A percentile compares a stretch with the other conserved stretches of the same genome.
Conservation (phyloP, 2,113 vertebrate genomes). For the Girardinichthys multiradiatus region DNA sequence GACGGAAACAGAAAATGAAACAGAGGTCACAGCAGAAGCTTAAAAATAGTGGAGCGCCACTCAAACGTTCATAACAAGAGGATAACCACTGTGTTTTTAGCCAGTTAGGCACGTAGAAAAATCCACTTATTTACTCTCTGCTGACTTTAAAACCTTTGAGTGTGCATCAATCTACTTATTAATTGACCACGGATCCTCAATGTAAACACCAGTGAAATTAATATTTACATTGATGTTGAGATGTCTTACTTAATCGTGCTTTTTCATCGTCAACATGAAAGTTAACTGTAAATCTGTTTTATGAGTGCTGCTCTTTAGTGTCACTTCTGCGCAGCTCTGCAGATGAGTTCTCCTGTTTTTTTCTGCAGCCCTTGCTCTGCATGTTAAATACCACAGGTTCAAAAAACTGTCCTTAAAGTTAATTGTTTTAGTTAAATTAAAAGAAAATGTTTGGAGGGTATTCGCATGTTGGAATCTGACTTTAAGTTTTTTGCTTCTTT, state of each 20-base stretch:
- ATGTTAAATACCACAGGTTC: background rate
- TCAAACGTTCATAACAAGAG: conserved; percentile 22
- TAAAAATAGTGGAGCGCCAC: conserved; percentile 63
- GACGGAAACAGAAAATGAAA: conserved; percentile 39
- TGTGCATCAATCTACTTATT: conserved; percentile 43
- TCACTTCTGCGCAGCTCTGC: conserved; percentile 14
- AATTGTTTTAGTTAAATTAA: background rate
- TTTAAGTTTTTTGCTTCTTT: background rate
- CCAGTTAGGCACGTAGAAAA: conserved; percentile 55
- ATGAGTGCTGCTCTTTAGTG: background rate
- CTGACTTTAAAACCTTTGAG: conserved; percentile 50
- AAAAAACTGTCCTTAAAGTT: background rate
- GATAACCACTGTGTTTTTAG: conserved; percentile 36
- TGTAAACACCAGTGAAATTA: conserved; percentile 51
- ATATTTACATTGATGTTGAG: conserved; percentile 47
- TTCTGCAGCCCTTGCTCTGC: background rate
- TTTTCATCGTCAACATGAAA: conserved; percentile 37
- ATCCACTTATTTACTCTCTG: conserved; percentile 45
- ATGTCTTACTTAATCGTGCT: conserved; percentile 25
- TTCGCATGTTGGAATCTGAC: background rate
- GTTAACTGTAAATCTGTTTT: conserved; percentile 39
- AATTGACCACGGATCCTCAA: conserved; percentile 36
- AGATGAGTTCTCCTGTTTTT: background rate
- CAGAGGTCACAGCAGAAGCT: conserved; percentile 39
- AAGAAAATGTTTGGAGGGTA: background rate